A percentile compares a stretch with the other conserved stretches of the same genome.
Evolutionary conservation across 53 echinoderm and acorn worm species (phyloP).

Genomic region (Paracentrotus lividus): DNA sequence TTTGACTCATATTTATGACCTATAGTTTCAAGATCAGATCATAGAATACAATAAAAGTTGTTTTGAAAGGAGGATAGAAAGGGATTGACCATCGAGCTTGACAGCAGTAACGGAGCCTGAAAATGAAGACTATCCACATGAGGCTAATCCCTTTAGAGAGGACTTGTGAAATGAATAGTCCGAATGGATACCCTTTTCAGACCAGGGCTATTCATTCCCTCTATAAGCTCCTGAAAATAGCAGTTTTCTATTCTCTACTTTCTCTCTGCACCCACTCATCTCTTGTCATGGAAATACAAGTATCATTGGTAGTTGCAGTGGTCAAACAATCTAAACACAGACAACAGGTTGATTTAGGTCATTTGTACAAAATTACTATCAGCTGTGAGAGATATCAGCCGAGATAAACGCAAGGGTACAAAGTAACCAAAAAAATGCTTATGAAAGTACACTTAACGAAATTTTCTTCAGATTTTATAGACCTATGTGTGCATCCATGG

Average conservation of each 20-base stretch:
- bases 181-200: conserved; percentile 31
- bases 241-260: conserved; percentile 11
- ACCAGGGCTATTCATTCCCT: not conserved
- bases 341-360: not conserved
- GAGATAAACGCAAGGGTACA: too few species aligned
- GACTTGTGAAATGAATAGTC: conserved; percentile 41
- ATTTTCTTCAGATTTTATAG: too few species aligned
- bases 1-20: too few species aligned
- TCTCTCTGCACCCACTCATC: not conserved
- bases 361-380: not conserved
- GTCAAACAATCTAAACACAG: not conserved
- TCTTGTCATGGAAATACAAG: not conserved
- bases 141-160: conserved; percentile 25
- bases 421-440: too few species aligned
- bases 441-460: too few species aligned
- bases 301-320: not conserved
- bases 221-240: not conserved
- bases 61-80: too few species aligned
- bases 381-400: not conserved
- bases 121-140: not conserved
- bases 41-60: too few species aligned
- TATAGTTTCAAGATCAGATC: too few species aligned
- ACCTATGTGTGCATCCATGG: too few species aligned
- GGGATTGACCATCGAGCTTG: too few species aligned
- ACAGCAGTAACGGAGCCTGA: not conserved